These are phyloP conservation scores for Cerceris rybyensis DNA, from an alignment of 2,888 invertebrate species.

Conservation along the genomic window DNA sequence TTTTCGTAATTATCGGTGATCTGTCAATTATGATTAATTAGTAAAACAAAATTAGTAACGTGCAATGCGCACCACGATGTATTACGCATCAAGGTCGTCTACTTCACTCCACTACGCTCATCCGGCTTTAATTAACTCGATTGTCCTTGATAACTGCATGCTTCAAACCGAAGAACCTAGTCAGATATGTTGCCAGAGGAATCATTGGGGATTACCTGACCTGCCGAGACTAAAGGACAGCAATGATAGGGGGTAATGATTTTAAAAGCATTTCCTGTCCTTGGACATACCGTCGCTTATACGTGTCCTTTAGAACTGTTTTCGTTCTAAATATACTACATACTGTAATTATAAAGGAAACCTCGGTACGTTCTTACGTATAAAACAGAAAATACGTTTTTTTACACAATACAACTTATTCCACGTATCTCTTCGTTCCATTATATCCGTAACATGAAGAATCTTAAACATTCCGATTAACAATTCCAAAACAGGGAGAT, in stretches of 20 bases:
- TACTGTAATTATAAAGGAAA: not conserved
- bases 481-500: too few species aligned
- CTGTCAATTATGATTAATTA: slow-evolving; percentile 41
- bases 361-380: too few species aligned
- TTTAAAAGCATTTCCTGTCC: not conserved
- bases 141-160: slow-evolving; percentile 12
- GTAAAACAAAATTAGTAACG: slow-evolving; percentile 45
- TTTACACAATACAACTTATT: too few species aligned
- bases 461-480: too few species aligned
- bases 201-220: not conserved
- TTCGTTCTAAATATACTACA: not conserved
- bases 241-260: not conserved
- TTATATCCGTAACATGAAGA: too few species aligned
- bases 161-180: slow-evolving; percentile 2
- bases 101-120: slow-evolving; percentile 12
- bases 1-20: slow-evolving; percentile 29
- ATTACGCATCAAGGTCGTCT: slow-evolving; percentile 24
- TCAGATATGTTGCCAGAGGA: slow-evolving; percentile 2
- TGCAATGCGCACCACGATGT: slow-evolving; percentile 11
- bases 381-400: too few species aligned
- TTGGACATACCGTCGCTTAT: not conserved
- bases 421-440: too few species aligned
- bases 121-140: slow-evolving; percentile 40
- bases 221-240: not conserved
- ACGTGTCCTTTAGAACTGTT: slow-evolving; percentile 1